Conservation (phyloP, 2,888 invertebrate species). For the Cheilosia vulpina region DNA sequence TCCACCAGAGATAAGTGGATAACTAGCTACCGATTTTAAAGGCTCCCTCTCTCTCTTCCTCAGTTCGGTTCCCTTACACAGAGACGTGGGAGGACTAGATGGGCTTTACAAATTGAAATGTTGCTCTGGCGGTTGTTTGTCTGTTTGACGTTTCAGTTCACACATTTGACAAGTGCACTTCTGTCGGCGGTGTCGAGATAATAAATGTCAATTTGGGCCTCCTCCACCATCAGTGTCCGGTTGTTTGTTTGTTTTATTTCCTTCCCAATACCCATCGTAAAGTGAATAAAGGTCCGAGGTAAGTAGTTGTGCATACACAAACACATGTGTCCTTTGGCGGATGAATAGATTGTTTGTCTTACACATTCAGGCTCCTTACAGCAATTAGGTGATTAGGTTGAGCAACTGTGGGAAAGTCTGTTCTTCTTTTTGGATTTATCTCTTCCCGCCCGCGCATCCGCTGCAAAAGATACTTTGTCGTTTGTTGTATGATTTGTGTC, state of each 20-base stretch:
- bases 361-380: constrained; percentile 47
- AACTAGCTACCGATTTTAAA: constrained; percentile 69
- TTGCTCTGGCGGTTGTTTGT: constrained; percentile 53
- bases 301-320: constrained; percentile 22
- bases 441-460: constrained; percentile 49
- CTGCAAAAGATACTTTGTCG: constrained; percentile 54
- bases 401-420: constrained; percentile 58
- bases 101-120: constrained; percentile 64
- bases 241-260: constrained; percentile 51
- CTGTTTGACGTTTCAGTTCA: constrained; percentile 73
- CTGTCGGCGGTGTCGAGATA: constrained; percentile 54
- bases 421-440: constrained; percentile 24
- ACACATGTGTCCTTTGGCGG: constrained; percentile 57
- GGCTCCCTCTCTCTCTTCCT: constrained; percentile 13
- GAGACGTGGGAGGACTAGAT: constrained; percentile 21
- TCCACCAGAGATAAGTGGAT: constrained; percentile 65
- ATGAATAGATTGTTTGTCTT: constrained; percentile 49
- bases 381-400: constrained; percentile 71
- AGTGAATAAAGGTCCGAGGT: constrained; percentile 52
- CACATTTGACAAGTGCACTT: constrained; percentile 75
- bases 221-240: constrained; percentile 16
- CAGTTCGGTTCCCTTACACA: constrained; percentile 11
- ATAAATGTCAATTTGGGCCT: constrained; percentile 63
- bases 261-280: constrained; percentile 40
- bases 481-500: constrained; percentile 51